Evolutionary conservation across 2,888 invertebrate genomes (phyloP).

Genomic region (Griposia aprilina): DNA sequence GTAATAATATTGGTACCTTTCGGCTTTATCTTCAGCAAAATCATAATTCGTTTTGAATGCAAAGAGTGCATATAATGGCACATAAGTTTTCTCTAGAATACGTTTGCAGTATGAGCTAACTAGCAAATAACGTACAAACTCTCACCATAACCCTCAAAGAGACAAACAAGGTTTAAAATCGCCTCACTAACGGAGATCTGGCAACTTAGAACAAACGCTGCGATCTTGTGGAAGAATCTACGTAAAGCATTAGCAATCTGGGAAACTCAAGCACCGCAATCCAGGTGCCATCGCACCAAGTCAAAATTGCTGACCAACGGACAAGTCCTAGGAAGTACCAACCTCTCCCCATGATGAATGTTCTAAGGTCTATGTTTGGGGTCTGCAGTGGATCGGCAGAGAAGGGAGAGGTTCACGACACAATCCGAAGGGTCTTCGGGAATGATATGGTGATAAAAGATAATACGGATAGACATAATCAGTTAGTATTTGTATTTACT

Average conservation of each 20-base stretch:
- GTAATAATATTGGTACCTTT: background rate
- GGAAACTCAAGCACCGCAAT: background rate
- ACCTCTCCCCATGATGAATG: conserved; percentile 81
- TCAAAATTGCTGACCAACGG: conserved; percentile 40
- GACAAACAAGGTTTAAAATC: background rate
- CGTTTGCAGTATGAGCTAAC: conserved; percentile 9
- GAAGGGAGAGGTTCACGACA: conserved; percentile 86
- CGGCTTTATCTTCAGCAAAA: conserved; percentile 1
- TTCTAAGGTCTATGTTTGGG: conserved; percentile 86
- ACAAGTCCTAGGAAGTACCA: conserved; percentile 21
- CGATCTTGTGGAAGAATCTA: too few relatives aligned
- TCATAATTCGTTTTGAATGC: conserved; percentile 27
- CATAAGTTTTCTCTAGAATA: background rate
- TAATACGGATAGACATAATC: conserved; percentile 81
- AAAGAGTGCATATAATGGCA: background rate
- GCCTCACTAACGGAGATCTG: background rate
- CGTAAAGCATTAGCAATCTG: background rate
- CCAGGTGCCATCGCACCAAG: conserved; percentile 3
- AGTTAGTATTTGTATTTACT: conserved; percentile 72
- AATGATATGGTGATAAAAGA: conserved; percentile 87
- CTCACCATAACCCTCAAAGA: background rate
- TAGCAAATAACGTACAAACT: background rate
- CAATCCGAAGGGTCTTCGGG: conserved; percentile 82
- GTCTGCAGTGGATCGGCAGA: conserved; percentile 85
- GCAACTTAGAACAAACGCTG: background rate